Evolutionary conservation across 1,140 invertebrate species (phyloP), one percentile per base, ranked within the genome.

Genomic region (Hormaphis cornu): DNA sequence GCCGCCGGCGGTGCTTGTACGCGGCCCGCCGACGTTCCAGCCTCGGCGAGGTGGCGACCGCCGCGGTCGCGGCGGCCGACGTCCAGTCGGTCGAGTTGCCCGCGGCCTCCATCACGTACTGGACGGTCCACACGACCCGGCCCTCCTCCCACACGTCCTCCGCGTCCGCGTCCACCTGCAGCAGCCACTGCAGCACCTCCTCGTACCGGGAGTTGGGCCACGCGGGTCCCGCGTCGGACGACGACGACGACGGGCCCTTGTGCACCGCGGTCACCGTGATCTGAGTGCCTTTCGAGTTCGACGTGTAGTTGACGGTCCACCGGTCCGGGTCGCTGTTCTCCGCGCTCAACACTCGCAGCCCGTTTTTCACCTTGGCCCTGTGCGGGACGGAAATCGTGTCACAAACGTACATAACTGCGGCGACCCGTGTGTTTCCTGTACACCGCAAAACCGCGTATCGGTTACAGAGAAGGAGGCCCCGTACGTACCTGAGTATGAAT

Each of bases 101-200:
- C 7, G 72, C 63, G 63, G 63, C 71, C 42, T 61, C 59, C 59
- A 58, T 69, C 74, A 73, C 69, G 53, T 89, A 90, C 42, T 86
- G 83, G 1, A 89, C 83, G 46, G 84, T 88, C 89, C 90, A 92
- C 3, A 90, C 87, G 16, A 93, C 86, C 66, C 86, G 82, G 16
- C 87, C 91, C 33, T 87, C 88, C 73, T 91, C 90, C 75, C 85
- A 85, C 69, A 87, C 85, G 53, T 88, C 86, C 16, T 84, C 83
- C 24, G 81, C 80, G 73, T 91, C 89, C 71, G 92, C 89, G 26
- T 88, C 87, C 6, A 95, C 90, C 80, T 95, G 91, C 70, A 95
- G 82, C 63, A 95, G 80, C 90, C 91, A 95, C 4, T 89, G 89
- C 75, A 95, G 88, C 53, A 96, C 85, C 79, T 96, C 93, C 72